Percentiles rank a stretch among this genome's conserved stretches.
These are phyloP conservation scores for Drosophila willistoni DNA, from an alignment of 1,140 invertebrate species.

Conservation along the genomic window DNA sequence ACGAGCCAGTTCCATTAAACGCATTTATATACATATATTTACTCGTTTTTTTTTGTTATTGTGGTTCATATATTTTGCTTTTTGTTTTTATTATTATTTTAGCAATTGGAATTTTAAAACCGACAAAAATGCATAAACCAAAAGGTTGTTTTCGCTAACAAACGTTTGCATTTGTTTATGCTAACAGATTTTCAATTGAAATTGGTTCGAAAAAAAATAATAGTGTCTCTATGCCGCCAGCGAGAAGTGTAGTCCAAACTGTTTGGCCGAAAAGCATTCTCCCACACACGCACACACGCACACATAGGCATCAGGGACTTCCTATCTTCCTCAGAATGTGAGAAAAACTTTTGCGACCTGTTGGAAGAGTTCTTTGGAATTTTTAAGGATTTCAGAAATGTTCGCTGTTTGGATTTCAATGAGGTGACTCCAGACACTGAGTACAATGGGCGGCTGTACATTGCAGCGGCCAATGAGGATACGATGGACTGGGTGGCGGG, in stretches of 20 bases:
- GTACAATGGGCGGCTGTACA: too few relatives aligned
- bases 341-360: too few relatives aligned
- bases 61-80: not conserved
- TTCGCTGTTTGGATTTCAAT: too few relatives aligned
- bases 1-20: conserved; percentile 77
- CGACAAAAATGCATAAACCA: conserved; percentile 7
- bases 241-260: conserved; percentile 29
- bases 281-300: not conserved
- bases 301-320: conserved; percentile 13
- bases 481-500: too few relatives aligned
- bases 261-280: conserved; percentile 1
- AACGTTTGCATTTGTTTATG: conserved; percentile 37
- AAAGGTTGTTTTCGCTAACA: conserved; percentile 38
- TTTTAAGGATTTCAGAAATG: too few relatives aligned
- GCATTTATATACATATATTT: conserved; percentile 42
- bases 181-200: conserved; percentile 35
- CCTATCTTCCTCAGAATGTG: too few relatives aligned
- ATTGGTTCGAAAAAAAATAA: not conserved
- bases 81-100: conserved; percentile 8
- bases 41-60: not conserved
- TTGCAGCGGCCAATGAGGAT: too few relatives aligned
- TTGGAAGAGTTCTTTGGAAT: too few relatives aligned
- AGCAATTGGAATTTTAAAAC: conserved; percentile 19
- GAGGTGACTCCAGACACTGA: too few relatives aligned
- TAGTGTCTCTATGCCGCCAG: conserved; percentile 3